Percentiles rank a stretch among this genome's conserved stretches.
These are phyloP conservation scores for Camponotus fellah DNA, from an alignment of 2,888 invertebrate genomes.

Conservation along the genomic window DNA sequence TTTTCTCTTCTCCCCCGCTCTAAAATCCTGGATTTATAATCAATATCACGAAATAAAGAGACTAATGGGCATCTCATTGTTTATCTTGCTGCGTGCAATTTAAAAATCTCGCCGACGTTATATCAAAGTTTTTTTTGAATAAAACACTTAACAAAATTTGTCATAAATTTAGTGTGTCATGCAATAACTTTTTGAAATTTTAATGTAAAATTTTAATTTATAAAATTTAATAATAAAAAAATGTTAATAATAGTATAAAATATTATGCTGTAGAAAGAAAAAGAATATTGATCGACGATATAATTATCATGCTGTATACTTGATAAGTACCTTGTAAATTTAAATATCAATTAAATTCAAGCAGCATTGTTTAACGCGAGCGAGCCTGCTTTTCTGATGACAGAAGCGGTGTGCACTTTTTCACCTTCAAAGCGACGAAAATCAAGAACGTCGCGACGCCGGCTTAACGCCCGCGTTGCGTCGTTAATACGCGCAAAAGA, in stretches of 20 bases:
- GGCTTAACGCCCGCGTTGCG: conserved; percentile 36
- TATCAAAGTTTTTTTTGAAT: background rate
- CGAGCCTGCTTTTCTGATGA: background rate
- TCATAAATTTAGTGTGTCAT: background rate
- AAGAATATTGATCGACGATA: background rate
- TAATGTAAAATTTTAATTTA: background rate
- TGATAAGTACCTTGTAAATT: background rate
- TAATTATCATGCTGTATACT: background rate
- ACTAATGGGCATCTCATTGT: conserved; percentile 23
- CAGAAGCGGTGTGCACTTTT: background rate
- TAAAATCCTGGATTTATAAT: too few relatives aligned
- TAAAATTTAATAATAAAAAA: background rate
- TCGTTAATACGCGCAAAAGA: conserved; percentile 51
- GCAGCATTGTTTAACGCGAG: background rate
- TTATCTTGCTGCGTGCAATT: background rate
- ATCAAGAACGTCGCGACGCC: conserved; percentile 36
- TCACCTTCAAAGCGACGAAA: conserved; percentile 17
- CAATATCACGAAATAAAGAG: too few relatives aligned
- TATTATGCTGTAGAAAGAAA: background rate
- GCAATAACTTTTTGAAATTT: background rate
- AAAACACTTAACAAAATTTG: background rate
- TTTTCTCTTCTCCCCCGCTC: too few relatives aligned
- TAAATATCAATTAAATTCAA: background rate
- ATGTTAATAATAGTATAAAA: background rate
- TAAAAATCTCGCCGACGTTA: background rate